Conservation (phyloP, 2,888 invertebrate genomes). For the Caenorhabditis wallacei region DNA sequence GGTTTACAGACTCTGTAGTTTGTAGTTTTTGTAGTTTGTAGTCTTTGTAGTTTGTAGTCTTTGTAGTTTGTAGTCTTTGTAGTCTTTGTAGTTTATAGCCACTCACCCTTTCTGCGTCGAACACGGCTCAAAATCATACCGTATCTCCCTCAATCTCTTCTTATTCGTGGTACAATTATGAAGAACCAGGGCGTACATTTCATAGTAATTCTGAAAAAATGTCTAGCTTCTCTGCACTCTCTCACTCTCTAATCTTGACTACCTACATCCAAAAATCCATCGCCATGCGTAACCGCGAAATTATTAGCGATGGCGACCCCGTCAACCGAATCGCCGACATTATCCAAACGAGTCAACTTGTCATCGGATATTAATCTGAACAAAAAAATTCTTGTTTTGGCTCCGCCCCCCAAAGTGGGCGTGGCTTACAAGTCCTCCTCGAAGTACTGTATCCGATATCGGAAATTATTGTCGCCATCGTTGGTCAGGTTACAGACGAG, state of each 20-base stretch:
- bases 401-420: background rate
- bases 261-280: conserved; percentile 26
- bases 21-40: background rate
- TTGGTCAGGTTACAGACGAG: conserved; percentile 13
- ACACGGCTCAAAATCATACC: conserved; percentile 5
- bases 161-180: conserved; percentile 19
- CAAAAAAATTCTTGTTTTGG: background rate
- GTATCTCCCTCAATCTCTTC: background rate
- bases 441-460: conserved; percentile 24
- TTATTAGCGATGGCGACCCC: conserved; percentile 26
- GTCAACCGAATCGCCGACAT: conserved; percentile 8
- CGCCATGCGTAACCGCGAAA: conserved; percentile 21
- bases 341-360: conserved; percentile 5
- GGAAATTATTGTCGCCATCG: background rate
- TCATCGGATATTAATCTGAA: background rate
- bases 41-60: background rate
- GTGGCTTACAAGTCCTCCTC: conserved; percentile 20
- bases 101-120: conserved; percentile 8
- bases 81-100: background rate
- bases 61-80: no score
- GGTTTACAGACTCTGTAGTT: no score
- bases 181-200: conserved; percentile 9
- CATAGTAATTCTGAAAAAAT: conserved; percentile 5
- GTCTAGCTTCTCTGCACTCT: background rate
- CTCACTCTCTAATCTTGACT: background rate